Evolutionary conservation across 2,797 vertebrate genomes (phyloP).

Genomic region (Megaceryle alcyon): DNA sequence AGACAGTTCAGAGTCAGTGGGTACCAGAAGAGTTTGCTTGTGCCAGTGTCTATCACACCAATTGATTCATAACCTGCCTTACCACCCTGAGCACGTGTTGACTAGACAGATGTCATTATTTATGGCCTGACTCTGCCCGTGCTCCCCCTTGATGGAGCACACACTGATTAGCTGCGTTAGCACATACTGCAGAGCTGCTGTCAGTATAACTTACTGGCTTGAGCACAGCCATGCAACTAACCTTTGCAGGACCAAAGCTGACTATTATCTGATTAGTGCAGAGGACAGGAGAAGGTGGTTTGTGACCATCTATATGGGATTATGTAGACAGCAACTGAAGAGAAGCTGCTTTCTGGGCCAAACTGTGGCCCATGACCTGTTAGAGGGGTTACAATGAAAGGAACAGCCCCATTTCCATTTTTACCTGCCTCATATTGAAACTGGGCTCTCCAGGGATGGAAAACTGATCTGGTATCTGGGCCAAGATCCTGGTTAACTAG

Average conservation of each 20-base stretch:
- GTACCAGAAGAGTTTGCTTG: background rate
- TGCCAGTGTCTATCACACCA: background rate
- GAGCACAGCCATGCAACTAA: background rate
- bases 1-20: background rate
- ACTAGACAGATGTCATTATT: background rate
- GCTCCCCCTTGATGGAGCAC: background rate
- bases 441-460: background rate
- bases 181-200: background rate
- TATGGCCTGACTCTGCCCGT: background rate
- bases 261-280: background rate
- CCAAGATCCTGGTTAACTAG: background rate
- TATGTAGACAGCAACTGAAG: background rate
- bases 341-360: constrained; percentile 16
- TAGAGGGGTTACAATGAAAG: background rate
- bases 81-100: background rate
- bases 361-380: background rate
- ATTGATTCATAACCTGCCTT: background rate
- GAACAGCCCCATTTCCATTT: constrained; percentile 4
- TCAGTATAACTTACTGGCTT: background rate
- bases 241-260: background rate
- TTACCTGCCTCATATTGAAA: background rate
- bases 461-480: background rate
- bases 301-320: background rate
- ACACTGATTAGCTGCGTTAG: background rate
- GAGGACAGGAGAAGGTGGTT: background rate